Conservation (phyloP, 2,113 vertebrate genomes). For the Crotalus helleri region DNA sequence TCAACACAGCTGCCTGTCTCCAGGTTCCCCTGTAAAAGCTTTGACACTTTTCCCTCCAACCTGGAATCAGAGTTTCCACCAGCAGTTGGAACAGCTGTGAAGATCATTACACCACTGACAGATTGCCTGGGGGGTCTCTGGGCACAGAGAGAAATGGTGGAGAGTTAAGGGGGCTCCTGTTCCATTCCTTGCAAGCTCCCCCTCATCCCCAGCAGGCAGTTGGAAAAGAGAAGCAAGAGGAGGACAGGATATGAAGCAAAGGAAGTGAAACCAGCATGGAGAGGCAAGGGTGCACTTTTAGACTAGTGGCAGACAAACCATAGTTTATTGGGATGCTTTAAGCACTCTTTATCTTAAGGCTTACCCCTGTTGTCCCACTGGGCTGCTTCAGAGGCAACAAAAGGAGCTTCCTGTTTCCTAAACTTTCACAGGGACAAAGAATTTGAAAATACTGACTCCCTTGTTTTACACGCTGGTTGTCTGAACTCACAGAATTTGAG, state of each 20-base stretch:
- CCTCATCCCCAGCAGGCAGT: neutral
- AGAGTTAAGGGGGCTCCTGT: neutral
- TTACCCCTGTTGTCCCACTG: neutral
- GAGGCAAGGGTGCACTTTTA: neutral
- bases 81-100: neutral
- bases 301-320: neutral
- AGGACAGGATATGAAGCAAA: neutral
- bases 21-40: neutral
- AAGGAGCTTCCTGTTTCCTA: neutral
- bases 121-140: neutral
- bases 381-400: neutral
- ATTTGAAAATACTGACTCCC: neutral
- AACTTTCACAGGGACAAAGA: neutral
- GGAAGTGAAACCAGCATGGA: neutral
- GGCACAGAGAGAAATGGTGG: neutral
- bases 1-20: neutral
- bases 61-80: conserved; percentile 7
- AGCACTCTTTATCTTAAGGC: neutral
- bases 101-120: neutral
- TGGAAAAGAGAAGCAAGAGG: neutral
- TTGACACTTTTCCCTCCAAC: neutral
- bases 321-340: neutral
- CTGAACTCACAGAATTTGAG: neutral
- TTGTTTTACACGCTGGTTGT: neutral
- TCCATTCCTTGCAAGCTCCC: neutral